A percentile compares a stretch with the other conserved stretches of the same genome.
phyloP scores from a whole-genome alignment of 2,797 vertebrate genomes.

The Amphiprion clarkii region DNA sequence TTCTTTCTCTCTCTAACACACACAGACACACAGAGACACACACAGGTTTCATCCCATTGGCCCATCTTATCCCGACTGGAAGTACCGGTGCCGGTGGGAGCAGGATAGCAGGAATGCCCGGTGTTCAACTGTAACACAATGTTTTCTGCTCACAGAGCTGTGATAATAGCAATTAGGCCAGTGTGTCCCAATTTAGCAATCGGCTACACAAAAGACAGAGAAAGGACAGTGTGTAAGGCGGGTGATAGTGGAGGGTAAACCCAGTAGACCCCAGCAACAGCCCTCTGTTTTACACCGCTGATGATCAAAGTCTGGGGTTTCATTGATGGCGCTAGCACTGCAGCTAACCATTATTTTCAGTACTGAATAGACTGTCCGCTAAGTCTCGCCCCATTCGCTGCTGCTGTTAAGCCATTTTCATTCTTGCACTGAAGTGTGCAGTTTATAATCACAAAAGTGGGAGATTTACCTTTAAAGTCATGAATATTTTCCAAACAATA shows the following conservation, averaged over 20 bases:
- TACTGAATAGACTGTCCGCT: neutral
- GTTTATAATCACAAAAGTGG: too few relatives aligned
- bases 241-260: constrained; percentile 37
- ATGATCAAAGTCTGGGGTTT: neutral
- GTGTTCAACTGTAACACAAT: constrained; percentile 78
- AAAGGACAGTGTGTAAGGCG: constrained; percentile 36
- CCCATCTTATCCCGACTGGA: constrained; percentile 47
- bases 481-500: neutral
- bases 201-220: constrained; percentile 30
- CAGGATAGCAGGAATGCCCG: constrained; percentile 73
- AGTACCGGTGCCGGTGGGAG: constrained; percentile 54
- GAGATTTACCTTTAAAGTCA: neutral
- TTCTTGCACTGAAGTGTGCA: too few relatives aligned
- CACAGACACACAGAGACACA: constrained; percentile 20
- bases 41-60: constrained; percentile 31
- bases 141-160: constrained; percentile 79
- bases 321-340: neutral
- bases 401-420: too few relatives aligned
- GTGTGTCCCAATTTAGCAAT: constrained; percentile 71
- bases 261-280: constrained; percentile 28
- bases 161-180: constrained; percentile 81
- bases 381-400: too few relatives aligned
- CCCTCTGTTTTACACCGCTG: neutral
- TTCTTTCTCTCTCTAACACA: constrained; percentile 13
- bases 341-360: neutral